These are phyloP conservation scores for Rhinoderma darwinii DNA, from an alignment of 2,113 vertebrate genomes.

Conservation along the genomic window DNA sequence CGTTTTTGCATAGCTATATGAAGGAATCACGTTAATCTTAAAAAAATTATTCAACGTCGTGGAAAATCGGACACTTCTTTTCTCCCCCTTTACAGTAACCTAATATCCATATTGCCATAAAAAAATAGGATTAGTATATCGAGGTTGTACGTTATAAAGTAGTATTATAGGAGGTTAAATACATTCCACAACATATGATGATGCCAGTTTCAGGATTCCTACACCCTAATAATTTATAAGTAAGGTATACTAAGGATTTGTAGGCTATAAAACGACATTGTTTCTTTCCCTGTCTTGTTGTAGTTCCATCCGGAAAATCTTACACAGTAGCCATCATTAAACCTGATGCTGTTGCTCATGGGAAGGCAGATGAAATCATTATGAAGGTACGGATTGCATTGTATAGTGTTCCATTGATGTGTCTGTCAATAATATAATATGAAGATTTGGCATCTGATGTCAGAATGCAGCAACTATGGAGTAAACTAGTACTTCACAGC, in stretches of 20 bases:
- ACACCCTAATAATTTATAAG: too few relatives aligned
- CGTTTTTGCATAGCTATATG: too few relatives aligned
- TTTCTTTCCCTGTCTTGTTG: neutral
- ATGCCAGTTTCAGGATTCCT: too few relatives aligned
- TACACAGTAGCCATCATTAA: constrained; percentile 87
- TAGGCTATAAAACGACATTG: neutral
- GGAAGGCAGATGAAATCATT: constrained; percentile 83
- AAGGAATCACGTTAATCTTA: too few relatives aligned
- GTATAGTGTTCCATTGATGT: neutral
- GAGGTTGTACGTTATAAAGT: too few relatives aligned
- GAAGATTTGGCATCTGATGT: neutral
- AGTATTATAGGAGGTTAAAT: too few relatives aligned
- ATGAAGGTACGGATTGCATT: constrained; percentile 79
- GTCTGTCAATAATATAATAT: neutral
- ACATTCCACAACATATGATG: too few relatives aligned
- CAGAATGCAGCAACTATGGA: neutral
- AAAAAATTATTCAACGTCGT: too few relatives aligned
- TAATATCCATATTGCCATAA: too few relatives aligned
- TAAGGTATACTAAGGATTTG: neutral
- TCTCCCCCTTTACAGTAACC: too few relatives aligned
- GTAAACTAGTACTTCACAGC: neutral
- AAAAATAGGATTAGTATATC: too few relatives aligned
- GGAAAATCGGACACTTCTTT: too few relatives aligned
- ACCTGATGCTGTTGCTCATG: constrained; percentile 84
- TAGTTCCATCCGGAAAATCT: constrained; percentile 74